A percentile compares a stretch with the other conserved stretches of the same genome.
Conservation (phyloP, 2,113 vertebrate genomes). For the Cynocephalus volans region DNA sequence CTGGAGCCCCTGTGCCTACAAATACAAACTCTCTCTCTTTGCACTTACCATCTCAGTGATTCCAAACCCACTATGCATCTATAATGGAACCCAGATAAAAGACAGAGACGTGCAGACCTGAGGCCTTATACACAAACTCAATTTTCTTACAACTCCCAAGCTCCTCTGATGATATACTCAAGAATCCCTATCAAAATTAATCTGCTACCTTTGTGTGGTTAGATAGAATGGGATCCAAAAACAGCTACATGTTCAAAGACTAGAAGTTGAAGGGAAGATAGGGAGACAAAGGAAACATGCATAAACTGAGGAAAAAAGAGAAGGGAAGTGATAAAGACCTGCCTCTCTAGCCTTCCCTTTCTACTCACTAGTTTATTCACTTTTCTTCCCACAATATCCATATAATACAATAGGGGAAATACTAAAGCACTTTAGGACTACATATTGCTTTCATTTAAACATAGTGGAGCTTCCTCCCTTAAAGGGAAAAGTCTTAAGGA, state of each 20-base stretch:
- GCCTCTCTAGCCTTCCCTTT: not conserved
- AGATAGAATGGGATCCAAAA: not conserved
- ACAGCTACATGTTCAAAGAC: not conserved
- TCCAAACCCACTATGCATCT: not conserved
- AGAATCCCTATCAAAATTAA: not conserved
- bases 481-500: not conserved
- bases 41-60: accelerated
- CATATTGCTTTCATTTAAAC: not conserved
- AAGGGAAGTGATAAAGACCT: not conserved
- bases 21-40: not conserved
- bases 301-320: not conserved
- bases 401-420: not conserved
- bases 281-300: no score
- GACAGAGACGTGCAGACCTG: not conserved
- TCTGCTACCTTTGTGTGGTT: not conserved
- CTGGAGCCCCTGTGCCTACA: not conserved
- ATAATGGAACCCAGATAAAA: not conserved
- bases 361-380: not conserved
- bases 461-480: not conserved
- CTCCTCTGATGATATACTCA: not conserved
- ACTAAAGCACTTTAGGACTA: not conserved
- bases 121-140: not conserved
- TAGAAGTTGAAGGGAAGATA: not conserved
- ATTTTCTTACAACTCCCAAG: not conserved
- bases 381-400: not conserved